Conservation (phyloP, 1,140 invertebrate genomes). For the Trichogramma pretiosum region DNA sequence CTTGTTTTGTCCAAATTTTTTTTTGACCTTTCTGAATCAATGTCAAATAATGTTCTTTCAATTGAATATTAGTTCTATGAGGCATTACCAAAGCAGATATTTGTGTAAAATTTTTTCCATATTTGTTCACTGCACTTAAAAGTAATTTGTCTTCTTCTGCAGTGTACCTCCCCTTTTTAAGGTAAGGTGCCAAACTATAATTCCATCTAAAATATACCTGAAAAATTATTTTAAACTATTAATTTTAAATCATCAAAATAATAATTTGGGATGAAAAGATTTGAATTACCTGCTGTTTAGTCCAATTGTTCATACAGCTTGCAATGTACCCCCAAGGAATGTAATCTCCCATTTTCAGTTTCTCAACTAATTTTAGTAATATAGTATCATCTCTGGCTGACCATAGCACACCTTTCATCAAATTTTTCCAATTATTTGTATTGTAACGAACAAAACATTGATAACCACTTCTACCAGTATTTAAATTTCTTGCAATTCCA, state of each 20-base stretch:
- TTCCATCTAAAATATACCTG: conserved; percentile 41
- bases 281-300: conserved; percentile 49
- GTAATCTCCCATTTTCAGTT: conserved; percentile 49
- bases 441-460: conserved; percentile 59
- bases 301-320: conserved; percentile 49
- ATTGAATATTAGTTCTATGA: conserved; percentile 45
- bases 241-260: background rate
- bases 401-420: conserved; percentile 44
- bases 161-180: conserved; percentile 52
- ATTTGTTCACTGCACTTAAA: conserved; percentile 49
- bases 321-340: conserved; percentile 58
- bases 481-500: conserved; percentile 48
- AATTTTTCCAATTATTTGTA: conserved; percentile 36
- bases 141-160: conserved; percentile 54
- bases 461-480: conserved; percentile 52
- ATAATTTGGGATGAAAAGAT: background rate
- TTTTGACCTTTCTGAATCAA: conserved; percentile 29
- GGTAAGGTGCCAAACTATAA: conserved; percentile 38
- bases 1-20: conserved; percentile 42
- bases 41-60: conserved; percentile 46
- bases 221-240: no score
- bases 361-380: conserved; percentile 47
- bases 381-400: conserved; percentile 50
- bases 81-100: conserved; percentile 45
- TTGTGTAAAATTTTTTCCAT: conserved; percentile 50